These are phyloP conservation scores for Cantharis flavilabris DNA, from an alignment of 2,888 invertebrate genomes.

Conservation along the genomic window DNA sequence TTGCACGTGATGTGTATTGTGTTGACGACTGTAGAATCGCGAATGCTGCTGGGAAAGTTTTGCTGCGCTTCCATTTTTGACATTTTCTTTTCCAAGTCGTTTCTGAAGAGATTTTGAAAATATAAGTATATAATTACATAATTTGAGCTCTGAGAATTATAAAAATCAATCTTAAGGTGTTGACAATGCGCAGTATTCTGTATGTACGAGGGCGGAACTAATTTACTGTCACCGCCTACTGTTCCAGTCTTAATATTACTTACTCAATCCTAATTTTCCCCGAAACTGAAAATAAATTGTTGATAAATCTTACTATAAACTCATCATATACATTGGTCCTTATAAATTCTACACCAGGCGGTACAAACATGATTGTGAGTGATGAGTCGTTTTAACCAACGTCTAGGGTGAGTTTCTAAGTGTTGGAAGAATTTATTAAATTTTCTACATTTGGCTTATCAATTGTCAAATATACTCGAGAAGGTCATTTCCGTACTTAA, in stretches of 20 bases:
- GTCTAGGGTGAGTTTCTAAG: background rate
- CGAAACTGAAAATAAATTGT: conserved; percentile 28
- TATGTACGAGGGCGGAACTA: conserved; percentile 31
- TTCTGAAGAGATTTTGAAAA: conserved; percentile 16
- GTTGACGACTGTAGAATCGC: background rate
- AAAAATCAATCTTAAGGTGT: conserved; percentile 39
- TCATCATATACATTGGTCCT: background rate
- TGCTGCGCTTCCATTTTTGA: background rate
- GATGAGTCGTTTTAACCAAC: background rate
- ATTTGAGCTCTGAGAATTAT: conserved; percentile 37
- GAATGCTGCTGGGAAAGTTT: background rate
- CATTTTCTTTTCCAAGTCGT: background rate
- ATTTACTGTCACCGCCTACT: conserved; percentile 32
- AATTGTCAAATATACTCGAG: background rate
- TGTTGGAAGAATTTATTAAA: background rate
- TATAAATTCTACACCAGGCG: background rate
- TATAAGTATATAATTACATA: conserved; percentile 34
- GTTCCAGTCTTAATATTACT: conserved; percentile 32
- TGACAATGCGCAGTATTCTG: conserved; percentile 32
- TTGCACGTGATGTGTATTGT: background rate
- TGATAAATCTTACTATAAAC: conserved; percentile 22
- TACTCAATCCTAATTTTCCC: conserved; percentile 30
- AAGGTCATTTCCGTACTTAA: conserved; percentile 6
- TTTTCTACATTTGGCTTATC: background rate
- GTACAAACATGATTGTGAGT: background rate